Base-by-base conservation (phyloP, 2,888 invertebrate genomes). In the Lochmaea crataegi region DNA sequence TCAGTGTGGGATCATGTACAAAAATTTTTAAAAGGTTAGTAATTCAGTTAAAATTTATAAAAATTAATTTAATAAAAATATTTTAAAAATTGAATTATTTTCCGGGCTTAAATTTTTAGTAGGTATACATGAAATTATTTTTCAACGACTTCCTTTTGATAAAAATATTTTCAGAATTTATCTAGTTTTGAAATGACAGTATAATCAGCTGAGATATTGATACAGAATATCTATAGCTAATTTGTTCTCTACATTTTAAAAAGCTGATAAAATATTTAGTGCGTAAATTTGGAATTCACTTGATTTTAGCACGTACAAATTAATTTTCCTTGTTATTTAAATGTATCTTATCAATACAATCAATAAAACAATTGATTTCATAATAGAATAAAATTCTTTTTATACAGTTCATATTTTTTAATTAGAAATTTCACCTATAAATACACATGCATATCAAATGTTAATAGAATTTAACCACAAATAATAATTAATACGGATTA, bases 401-500 rank as follows among this genome's bases (percentile, higher is more conserved):
- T 3, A 12, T 2, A 48, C 48, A 32, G 6, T 32, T 32, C 32
- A 7, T 32, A 32, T 32, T 32, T 32, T 32, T 32, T 32, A 32
- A 32, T 32, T 32, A 32, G 32, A 6, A 32, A 32, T 32, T 14
- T 45, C 45, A 45, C 14, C 2, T 14, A 45, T 12, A 22, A 22
- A 22, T 22, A n/a, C n/a, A n/a, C n/a, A n/a, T 22, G 22, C 22
- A 45, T 45, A 14, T 45, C 12, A 11, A 12, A 56, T 18, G 22
- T 56, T 56, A 10, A 45, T n/a, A 45, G 16, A 22, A 16, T 56
- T 32, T 11, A 66, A 66, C 66, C 66, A 41, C 66, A 57, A 66
- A 56, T 65, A 48, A 65, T 65, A 26, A 57, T 32, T 66, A 66
- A 56, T 56, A 41, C 57, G 14, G n/a, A 66, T 66, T 57, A 53